Percentiles rank a stretch among this genome's conserved stretches.
Conservation (phyloP, 2,797 vertebrate genomes). For the Falco peregrinus region DNA sequence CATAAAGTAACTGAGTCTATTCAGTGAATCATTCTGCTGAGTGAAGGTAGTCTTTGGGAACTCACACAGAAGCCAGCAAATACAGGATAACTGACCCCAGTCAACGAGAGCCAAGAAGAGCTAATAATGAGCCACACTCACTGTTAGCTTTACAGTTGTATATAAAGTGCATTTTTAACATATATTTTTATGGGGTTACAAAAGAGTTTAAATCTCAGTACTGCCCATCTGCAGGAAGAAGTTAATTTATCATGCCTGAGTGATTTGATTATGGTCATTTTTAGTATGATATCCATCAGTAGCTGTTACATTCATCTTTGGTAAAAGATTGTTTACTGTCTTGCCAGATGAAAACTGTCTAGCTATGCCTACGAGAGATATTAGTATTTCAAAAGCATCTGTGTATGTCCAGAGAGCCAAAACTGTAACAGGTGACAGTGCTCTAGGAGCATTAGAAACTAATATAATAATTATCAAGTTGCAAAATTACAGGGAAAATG, state of each 20-base stretch:
- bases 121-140: neutral
- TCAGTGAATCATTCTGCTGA: no score
- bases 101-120: neutral
- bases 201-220: neutral
- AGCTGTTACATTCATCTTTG: neutral
- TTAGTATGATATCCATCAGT: neutral
- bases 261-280: neutral
- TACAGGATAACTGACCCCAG: neutral
- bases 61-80: neutral
- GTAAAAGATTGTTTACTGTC: neutral
- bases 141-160: neutral
- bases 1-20: no score
- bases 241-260: neutral
- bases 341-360: neutral
- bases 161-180: neutral
- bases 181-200: neutral
- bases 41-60: neutral
- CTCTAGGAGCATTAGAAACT: neutral
- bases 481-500: neutral
- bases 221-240: neutral
- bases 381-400: neutral
- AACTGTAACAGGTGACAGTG: neutral
- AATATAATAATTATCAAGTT: neutral
- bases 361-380: neutral
- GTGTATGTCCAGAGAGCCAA: neutral